These are phyloP conservation scores for Lithophane leautieri DNA, from an alignment of 2,888 invertebrate species.

Conservation along the genomic window DNA sequence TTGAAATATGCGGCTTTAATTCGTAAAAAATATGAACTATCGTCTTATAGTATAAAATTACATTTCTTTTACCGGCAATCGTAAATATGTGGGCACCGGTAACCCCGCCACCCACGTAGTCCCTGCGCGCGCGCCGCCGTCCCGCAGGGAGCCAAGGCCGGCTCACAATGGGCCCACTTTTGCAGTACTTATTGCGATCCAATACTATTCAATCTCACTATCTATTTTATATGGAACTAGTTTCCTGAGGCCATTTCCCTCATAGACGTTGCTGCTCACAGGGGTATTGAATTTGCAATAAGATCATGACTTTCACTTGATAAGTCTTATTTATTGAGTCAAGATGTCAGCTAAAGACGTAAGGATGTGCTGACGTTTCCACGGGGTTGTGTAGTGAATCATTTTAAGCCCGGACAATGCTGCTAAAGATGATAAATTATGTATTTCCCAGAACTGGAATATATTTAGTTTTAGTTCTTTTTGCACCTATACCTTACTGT, in stretches of 20 bases:
- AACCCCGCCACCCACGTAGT: constrained; percentile 80
- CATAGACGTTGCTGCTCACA: constrained; percentile 73
- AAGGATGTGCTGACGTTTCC: constrained; percentile 18
- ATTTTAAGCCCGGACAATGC: constrained; percentile 21
- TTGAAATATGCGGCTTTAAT: constrained; percentile 42
- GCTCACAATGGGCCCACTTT: constrained; percentile 83
- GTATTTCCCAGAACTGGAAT: constrained; percentile 29
- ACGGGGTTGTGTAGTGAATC: constrained; percentile 26
- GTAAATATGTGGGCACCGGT: constrained; percentile 64
- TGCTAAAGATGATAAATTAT: constrained; percentile 32
- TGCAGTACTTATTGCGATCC: constrained; percentile 85
- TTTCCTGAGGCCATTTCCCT: constrained; percentile 83
- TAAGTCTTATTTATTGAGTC: constrained; percentile 48
- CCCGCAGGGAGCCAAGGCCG: constrained; percentile 82
- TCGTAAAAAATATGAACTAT: constrained; percentile 54
- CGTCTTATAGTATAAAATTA: constrained; percentile 55
- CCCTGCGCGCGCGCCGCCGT: constrained; percentile 75
- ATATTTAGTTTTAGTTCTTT: constrained; percentile 21
- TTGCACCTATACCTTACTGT: constrained; percentile 16
- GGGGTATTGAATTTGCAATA: constrained; percentile 75
- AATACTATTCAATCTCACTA: constrained; percentile 87
- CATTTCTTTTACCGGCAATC: constrained; percentile 56
- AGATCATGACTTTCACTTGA: constrained; percentile 71
- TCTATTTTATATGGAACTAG: constrained; percentile 87
- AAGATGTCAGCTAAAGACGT: constrained; percentile 11